Base-by-base conservation (phyloP, 2,113 vertebrate genomes). In the Nothobranchius furzeri region DNA sequence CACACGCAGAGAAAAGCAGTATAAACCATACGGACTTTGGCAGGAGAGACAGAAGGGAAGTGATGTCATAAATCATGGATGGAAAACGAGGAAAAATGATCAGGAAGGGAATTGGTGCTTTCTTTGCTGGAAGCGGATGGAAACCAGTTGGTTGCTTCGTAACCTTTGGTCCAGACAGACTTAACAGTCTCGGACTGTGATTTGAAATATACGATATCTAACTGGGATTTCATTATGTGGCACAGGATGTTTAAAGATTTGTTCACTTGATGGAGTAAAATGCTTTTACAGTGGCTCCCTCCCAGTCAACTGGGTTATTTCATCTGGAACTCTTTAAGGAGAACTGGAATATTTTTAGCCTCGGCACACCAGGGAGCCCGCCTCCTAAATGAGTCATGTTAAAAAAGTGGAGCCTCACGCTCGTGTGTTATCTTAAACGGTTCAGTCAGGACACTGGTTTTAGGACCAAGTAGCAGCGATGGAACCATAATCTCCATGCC, bases 361-460 rank as follows among this genome's bases (percentile, higher is more conserved):
- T 14, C 40, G 65, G 20, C 54, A 55, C 80, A 70, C 65, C 54
- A 45, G 78, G 78, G 76, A 84, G 78, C 52, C 30, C 52, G 53
- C 54, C 64, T 69, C 3, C 57, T 87, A 78, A 82, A 89, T 88
- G 68, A 84, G 86, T 85, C 76, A 86, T 83, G 76, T 24, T 12
- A 0, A 73, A 85, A 9, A 85, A 75, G 64, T 20, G 30, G 68
- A 56, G 76, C 70, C 64, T 82, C 64, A 59, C 42, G 50, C 76
- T 37, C 30, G 62, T 81, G 70, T 86, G 84, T 82, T 86, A 82
- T 84, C 79, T 81, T 79, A 78, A 84, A 78, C 52, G 76, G 81
- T 89, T 86, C 70, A 70, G 75, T 79, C 67, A 82, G 74, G 68
- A 84, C 78, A 82, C 53, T 64, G 74, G 64, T 75, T 82, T 67